A percentile compares a stretch with the other conserved stretches of the same genome.
phyloP scores from a whole-genome alignment of 2,797 vertebrate species.

The Aplochiton taeniatus region DNA sequence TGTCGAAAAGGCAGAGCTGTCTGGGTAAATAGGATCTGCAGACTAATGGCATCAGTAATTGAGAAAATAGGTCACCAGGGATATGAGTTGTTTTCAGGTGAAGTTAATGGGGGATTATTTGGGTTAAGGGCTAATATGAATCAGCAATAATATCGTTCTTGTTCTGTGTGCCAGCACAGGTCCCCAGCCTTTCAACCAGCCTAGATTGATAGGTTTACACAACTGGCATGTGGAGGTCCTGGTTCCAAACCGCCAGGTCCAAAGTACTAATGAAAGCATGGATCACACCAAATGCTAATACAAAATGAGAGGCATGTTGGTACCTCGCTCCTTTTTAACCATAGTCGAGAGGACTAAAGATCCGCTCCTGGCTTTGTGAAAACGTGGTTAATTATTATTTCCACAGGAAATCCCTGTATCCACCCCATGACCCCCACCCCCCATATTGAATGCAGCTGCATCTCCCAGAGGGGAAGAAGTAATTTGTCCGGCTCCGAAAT shows the following conservation, averaged over 20 bases:
- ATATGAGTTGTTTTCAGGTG: constrained; percentile 74
- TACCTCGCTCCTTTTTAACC: constrained; percentile 72
- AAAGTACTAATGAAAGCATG: constrained; percentile 72
- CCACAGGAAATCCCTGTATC: constrained; percentile 85
- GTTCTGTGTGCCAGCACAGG: constrained; percentile 75
- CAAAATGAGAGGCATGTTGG: constrained; percentile 79
- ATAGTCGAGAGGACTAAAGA: constrained; percentile 73
- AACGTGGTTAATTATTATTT: constrained; percentile 94
- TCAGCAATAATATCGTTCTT: constrained; percentile 72
- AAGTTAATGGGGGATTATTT: constrained; percentile 69
- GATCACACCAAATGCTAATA: constrained; percentile 77
- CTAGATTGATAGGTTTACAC: constrained; percentile 79
- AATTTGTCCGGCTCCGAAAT: constrained; percentile 84
- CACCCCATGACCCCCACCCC: constrained; percentile 44
- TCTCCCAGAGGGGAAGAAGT: constrained; percentile 84
- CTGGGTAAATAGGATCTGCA: constrained; percentile 49
- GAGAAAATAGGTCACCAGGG: constrained; percentile 74
- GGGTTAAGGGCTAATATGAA: constrained; percentile 70
- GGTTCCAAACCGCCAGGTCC: constrained; percentile 48
- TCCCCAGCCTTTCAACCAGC: constrained; percentile 82
- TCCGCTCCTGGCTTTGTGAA: constrained; percentile 80
- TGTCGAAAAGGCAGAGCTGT: constrained; percentile 39
- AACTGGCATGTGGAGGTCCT: constrained; percentile 63
- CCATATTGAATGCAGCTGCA: constrained; percentile 89
- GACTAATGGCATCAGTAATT: constrained; percentile 76